Evolutionary conservation across 2,888 invertebrate species (phyloP), one percentile per base, ranked within the genome.

Genomic region (Lasioglossum oenotherae): DNA sequence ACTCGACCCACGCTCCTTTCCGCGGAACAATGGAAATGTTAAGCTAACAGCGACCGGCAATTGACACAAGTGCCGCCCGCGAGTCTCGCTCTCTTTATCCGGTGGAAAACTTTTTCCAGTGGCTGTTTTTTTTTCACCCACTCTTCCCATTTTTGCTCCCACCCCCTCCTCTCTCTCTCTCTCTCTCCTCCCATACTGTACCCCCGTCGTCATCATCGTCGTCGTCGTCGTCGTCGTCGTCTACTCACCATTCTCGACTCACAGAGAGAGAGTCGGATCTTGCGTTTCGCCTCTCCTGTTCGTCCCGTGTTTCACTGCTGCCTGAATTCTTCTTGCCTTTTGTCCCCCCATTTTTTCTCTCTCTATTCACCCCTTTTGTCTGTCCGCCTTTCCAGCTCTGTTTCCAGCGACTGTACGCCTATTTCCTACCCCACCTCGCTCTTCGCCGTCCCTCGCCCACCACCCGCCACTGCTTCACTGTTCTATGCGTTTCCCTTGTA

Each of bases 51-150:
- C 89, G 87, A 89, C 88, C 87, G 89, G 89, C 92, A 91, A 93
- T 93, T 93, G 93, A 93, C 93, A 93, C 93, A 93, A 93, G 92
- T 93, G 92, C 89, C 90, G 88, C 88, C 89, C 88, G 87, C 86
- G 88, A 90, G 67, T 67, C 91, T 91, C 91, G 88, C 88, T 90
- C 89, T 91, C 88, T 86, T 91, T 92, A 91, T 82, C 74, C 87
- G 85, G 81, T 38, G 87, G 87, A 89, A 88, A 90, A 90, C 87
- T 87, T 85, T 86, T 89, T 86, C 85, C 84, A 82, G 80, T 87
- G 78, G 73, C 87, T 83, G 86, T 85, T 84, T 85, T 84, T 85
- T 82, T 78, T 72, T 53, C 69, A 46, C 69, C 77, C 87, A 49
- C 85, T 82, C 84, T 86, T 72, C 77, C 53, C 69, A 67, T 38